These are phyloP conservation scores for Phalera bucephala DNA, from an alignment of 2,888 invertebrate species.

Conservation along the genomic window DNA sequence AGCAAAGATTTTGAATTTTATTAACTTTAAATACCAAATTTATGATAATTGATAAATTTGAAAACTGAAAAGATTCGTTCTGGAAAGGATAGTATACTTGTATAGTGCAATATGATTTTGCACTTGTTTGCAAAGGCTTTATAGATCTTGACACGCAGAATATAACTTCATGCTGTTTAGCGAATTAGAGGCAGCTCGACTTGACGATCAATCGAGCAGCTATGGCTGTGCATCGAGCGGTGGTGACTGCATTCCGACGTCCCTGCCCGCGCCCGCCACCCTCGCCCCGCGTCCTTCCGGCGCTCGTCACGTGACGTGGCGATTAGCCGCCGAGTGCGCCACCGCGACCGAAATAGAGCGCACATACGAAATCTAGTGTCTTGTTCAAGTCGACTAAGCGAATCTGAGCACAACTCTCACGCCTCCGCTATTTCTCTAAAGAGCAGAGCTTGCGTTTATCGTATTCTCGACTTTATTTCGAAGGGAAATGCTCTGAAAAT, in stretches of 20 bases:
- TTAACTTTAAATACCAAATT: no score
- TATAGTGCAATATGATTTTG: no score
- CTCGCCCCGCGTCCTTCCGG: conserved; percentile 77
- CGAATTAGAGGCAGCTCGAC: conserved; percentile 18
- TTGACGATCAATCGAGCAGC: conserved; percentile 68
- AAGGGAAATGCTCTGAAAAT: neutral
- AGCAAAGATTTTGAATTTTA: no score
- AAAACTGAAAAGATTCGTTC: no score
- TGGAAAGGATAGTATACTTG: no score
- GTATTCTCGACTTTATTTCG: neutral
- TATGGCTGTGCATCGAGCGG: conserved; percentile 62
- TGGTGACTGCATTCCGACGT: conserved; percentile 72
- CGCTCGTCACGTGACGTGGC: conserved; percentile 78
- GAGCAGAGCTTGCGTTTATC: neutral
- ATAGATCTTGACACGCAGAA: no score
- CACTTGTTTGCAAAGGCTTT: no score
- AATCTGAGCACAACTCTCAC: conserved; percentile 56
- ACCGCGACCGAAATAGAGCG: conserved; percentile 80
- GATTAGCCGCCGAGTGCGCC: conserved; percentile 79
- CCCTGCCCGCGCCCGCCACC: conserved; percentile 46
- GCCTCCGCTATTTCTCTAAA: conserved; percentile 37
- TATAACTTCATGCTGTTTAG: no score
- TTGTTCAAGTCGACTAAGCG: conserved; percentile 42
- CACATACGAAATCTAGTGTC: conserved; percentile 48
- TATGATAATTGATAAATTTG: no score